These are phyloP conservation scores for Helicoverpa armigera DNA, from an alignment of 1,140 invertebrate species.

Conservation along the genomic window DNA sequence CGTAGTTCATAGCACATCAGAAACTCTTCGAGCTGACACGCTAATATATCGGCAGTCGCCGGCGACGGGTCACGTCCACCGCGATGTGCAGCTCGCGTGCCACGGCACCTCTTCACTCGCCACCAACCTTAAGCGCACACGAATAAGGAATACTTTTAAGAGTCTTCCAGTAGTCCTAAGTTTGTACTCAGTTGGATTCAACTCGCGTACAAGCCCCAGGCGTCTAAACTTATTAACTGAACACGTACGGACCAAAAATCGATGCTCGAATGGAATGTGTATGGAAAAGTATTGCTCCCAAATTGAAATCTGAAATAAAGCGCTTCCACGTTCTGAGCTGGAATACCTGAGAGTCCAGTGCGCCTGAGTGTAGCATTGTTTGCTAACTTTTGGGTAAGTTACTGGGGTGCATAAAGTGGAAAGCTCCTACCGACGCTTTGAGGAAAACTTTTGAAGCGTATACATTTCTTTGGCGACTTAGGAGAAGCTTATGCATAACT, in stretches of 20 bases:
- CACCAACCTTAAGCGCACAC: neutral
- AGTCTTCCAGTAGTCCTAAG: neutral
- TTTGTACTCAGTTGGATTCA: constrained; percentile 39
- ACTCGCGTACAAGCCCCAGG: constrained; percentile 46
- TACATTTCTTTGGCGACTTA: constrained; percentile 22
- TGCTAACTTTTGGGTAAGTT: constrained; percentile 9
- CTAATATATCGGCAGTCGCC: constrained; percentile 42
- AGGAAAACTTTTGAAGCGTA: constrained; percentile 18
- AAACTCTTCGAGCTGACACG: constrained; percentile 11
- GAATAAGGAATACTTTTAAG: constrained; percentile 12
- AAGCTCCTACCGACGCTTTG: constrained; percentile 14
- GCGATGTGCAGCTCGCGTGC: constrained; percentile 25
- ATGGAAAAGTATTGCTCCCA: constrained; percentile 17
- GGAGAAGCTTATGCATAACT: constrained; percentile 11
- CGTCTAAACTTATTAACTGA: constrained; percentile 60
- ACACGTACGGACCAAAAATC: constrained; percentile 43
- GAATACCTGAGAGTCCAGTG: constrained; percentile 9
- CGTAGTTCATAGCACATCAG: constrained; percentile 19
- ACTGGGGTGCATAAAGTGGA: constrained; percentile 18
- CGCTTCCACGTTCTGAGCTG: neutral
- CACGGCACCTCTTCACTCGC: neutral
- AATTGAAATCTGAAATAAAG: constrained; percentile 42
- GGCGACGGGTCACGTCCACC: constrained; percentile 38
- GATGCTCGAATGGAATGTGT: constrained; percentile 36
- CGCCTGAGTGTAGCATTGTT: constrained; percentile 3